Base-by-base conservation (phyloP, 2,888 invertebrate species). In the Drosophila macrothrix region DNA sequence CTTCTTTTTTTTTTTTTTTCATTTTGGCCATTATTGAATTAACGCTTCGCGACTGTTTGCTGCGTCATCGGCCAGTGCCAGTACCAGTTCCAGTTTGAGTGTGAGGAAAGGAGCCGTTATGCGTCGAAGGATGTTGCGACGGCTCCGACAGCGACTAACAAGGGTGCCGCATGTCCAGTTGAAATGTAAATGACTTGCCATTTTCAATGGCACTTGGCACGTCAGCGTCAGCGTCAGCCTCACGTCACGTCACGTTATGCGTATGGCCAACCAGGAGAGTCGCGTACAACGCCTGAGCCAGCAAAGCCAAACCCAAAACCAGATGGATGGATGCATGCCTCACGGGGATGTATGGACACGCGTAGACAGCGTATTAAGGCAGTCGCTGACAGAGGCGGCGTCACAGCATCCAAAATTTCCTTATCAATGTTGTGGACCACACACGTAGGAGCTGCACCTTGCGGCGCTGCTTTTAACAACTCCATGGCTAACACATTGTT, bases 121-220 rank as follows among this genome's bases (percentile, higher is more conserved):
- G 88, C 88, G 86, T 82, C 86, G 85, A 86, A 86, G 90, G 90
- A 90, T 88, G 86, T 90, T 76, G 61, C 77, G 56, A 61, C 62
- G 73, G 66, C 67, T 63, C 54, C 71, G 71, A 85, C 81, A 83
- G 82, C 71, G 88, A 72, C 76, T 88, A 85, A 90, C 85, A 90
- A 85, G 85, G 85, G 85, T 90, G 88, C 88, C 85, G 76, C 81
- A 86, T 87, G 87, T 88, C 89, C 87, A 88, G 90, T 90, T 90
- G 85, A 88, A 87, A 90, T 80, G 90, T 89, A 84, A 76, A 84
- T 88, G 87, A 88, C 87, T 89, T 87, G 91, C 90, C 75, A 80
- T 74, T 89, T 82, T 89, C 80, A 77, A 89, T 87, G 83, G 69
- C 87, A 89, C 90, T 90, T 89, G 90, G 90, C 85, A 73, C 49